A percentile compares a stretch with the other conserved stretches of the same genome.
Conservation (phyloP, 2,888 invertebrate species). For the Caenorhabditis sp. region DNA sequence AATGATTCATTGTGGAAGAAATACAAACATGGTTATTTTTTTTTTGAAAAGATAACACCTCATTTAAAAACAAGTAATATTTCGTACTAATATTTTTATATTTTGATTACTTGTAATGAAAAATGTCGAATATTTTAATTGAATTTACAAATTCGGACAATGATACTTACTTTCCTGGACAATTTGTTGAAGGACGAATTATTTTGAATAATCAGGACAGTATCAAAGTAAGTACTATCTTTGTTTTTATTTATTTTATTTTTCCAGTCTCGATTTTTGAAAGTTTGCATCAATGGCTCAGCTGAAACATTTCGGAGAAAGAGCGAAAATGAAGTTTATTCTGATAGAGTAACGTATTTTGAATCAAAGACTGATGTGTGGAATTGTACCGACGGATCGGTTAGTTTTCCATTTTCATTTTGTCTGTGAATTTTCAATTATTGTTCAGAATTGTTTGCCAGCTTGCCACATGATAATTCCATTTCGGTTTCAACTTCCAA, state of each 20-base stretch:
- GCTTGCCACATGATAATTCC: conserved; percentile 18
- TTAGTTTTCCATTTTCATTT: conserved; percentile 1
- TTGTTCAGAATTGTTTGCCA: conserved; percentile 17
- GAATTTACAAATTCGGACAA: not conserved
- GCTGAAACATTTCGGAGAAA: not conserved
- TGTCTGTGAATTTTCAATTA: not conserved
- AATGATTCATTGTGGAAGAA: no score
- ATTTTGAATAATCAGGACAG: not conserved
- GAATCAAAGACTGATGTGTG: conserved; percentile 20
- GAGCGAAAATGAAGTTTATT: conserved; percentile 7
- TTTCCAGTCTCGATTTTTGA: not conserved
- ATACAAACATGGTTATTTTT: no score
- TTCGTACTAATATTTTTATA: no score
- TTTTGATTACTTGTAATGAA: not conserved
- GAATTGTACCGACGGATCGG: conserved; percentile 12
- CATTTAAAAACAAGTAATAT: no score
- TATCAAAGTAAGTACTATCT: not conserved
- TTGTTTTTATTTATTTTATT: no score
- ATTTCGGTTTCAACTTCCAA: conserved; percentile 19
- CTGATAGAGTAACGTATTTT: conserved; percentile 13
- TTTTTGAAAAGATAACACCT: no score
- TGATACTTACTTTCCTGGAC: not conserved
- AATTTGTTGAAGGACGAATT: not conserved
- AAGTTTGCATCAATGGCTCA: not conserved
- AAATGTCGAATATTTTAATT: not conserved